A percentile compares a stretch with the other conserved stretches of the same genome.
These are phyloP conservation scores for Cataglyphis hispanica DNA, from an alignment of 1,140 invertebrate genomes.

Conservation along the genomic window DNA sequence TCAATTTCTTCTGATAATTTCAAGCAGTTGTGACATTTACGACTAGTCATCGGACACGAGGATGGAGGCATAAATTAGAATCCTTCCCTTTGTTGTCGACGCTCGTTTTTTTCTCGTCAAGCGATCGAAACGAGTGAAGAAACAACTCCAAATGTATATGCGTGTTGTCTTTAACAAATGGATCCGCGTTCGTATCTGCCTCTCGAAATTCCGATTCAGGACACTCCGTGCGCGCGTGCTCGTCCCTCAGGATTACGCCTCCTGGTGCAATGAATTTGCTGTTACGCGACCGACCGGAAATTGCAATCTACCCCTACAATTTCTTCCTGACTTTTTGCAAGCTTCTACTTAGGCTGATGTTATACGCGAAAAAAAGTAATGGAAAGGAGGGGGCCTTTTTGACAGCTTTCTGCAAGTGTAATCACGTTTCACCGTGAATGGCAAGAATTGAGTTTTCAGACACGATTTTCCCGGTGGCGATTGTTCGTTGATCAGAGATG, in stretches of 20 bases:
- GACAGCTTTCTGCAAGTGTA: slow-evolving; percentile 12
- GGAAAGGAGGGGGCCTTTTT: background rate
- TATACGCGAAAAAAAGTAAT: background rate
- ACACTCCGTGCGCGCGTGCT: slow-evolving; percentile 10
- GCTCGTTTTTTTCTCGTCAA: background rate
- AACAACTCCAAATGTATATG: background rate
- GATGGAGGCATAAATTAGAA: background rate
- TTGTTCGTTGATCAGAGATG: slow-evolving; percentile 29
- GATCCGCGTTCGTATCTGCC: background rate
- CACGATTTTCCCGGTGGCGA: background rate
- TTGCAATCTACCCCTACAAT: slow-evolving; percentile 29
- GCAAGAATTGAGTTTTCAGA: slow-evolving; percentile 15
- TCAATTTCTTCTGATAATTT: background rate
- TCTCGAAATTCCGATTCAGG: slow-evolving; percentile 26
- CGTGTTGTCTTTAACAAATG: slow-evolving; percentile 30
- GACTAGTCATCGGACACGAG: background rate
- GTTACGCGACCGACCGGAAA: slow-evolving; percentile 46
- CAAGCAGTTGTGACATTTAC: no score
- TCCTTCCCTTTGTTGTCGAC: background rate
- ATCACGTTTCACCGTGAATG: slow-evolving; percentile 31
- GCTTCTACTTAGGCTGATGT: background rate
- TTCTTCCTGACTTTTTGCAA: background rate
- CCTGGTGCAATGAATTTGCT: slow-evolving; percentile 31
- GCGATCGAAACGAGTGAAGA: background rate
- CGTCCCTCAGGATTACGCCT: slow-evolving; percentile 41